Evolutionary conservation across 2,797 vertebrate species (phyloP).

Genomic region (Allobates femoralis): DNA sequence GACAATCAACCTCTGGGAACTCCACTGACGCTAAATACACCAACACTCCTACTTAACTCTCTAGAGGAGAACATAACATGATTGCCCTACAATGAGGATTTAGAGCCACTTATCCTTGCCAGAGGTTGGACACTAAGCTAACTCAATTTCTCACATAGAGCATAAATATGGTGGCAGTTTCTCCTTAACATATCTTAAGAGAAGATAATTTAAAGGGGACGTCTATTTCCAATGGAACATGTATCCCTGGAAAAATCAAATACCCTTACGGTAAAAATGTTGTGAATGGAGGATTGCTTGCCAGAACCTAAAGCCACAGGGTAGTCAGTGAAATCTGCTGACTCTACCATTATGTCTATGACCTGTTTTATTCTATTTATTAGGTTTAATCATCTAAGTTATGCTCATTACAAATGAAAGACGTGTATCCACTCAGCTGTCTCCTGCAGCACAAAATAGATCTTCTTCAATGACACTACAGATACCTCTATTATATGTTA

Average conservation of each 20-base stretch:
- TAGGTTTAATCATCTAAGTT: neutral
- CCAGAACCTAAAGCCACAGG: neutral
- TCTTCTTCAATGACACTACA: conserved; percentile 5
- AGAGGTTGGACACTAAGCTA: too few relatives aligned
- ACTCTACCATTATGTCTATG: neutral
- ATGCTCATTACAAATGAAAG: neutral
- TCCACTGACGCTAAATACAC: too few relatives aligned
- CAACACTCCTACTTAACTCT: neutral
- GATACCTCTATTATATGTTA: conserved; percentile 5
- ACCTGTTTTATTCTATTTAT: neutral
- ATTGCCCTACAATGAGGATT: neutral
- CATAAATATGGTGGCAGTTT: neutral
- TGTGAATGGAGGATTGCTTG: neutral
- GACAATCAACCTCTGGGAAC: too few relatives aligned
- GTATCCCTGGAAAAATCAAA: neutral
- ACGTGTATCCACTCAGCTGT: neutral
- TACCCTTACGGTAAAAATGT: neutral
- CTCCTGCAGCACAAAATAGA: neutral
- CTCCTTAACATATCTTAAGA: neutral
- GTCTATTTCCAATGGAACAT: neutral
- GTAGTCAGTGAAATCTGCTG: neutral
- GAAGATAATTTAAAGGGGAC: neutral
- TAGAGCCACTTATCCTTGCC: neutral
- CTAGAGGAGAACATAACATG: neutral
- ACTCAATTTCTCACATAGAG: neutral